Percentiles rank a stretch among this genome's conserved stretches.
Conservation (phyloP, 2,797 vertebrate genomes). For the Paratrypauchen microcephalus region DNA sequence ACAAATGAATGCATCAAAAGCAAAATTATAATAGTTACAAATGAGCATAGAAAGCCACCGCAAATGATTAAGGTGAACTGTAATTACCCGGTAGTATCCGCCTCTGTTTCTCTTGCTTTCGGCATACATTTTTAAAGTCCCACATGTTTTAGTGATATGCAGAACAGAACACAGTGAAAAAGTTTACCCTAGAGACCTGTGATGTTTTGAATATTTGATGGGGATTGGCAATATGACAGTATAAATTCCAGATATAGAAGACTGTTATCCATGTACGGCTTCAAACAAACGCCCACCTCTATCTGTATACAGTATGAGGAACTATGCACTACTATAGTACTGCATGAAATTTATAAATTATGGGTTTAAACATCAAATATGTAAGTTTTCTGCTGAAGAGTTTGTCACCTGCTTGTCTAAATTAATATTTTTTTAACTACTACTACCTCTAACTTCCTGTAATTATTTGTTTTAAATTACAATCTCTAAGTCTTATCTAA, state of each 20-base stretch:
- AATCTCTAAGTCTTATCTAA: too few relatives aligned
- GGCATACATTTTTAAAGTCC: conserved; percentile 42
- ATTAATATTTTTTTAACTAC: too few relatives aligned
- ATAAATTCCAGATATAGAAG: conserved; percentile 18
- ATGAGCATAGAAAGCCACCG: conserved; percentile 10
- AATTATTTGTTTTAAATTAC: too few relatives aligned
- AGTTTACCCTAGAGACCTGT: conserved; percentile 28
- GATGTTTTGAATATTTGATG: conserved; percentile 55
- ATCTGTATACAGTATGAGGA: neutral
- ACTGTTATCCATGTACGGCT: neutral
- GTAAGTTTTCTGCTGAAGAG: too few relatives aligned
- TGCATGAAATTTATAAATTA: neutral
- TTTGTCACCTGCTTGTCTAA: too few relatives aligned
- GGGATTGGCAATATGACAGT: conserved; percentile 37
- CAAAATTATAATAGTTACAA: neutral
- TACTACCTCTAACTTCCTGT: too few relatives aligned
- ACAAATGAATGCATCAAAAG: neutral
- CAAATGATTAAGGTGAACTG: conserved; percentile 22
- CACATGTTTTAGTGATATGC: conserved; percentile 47
- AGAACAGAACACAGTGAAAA: conserved; percentile 35
- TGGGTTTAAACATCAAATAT: neutral
- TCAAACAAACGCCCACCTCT: neutral
- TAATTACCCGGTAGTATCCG: conserved; percentile 11
- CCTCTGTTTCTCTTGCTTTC: conserved; percentile 14
- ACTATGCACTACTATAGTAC: neutral